Evolutionary conservation across 2,797 vertebrate species (phyloP).

Genomic region (Gallinago nigripennis): DNA sequence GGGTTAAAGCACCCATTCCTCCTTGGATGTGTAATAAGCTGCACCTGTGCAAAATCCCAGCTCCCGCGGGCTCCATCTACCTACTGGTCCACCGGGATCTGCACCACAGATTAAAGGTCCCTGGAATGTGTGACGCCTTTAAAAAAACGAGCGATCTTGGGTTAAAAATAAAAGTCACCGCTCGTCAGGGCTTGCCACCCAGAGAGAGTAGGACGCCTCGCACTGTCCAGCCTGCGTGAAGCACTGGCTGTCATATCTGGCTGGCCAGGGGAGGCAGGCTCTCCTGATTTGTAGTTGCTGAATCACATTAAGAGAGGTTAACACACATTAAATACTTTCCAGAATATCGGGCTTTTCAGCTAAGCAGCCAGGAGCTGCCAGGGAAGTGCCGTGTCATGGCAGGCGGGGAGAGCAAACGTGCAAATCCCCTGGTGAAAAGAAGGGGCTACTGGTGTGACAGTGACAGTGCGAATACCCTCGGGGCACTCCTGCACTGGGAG

Average conservation of each 20-base stretch:
- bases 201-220: not conserved
- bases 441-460: not conserved
- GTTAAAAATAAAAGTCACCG: not conserved
- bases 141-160: not conserved
- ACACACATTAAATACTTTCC: slow-evolving; percentile 30
- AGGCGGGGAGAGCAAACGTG: not conserved
- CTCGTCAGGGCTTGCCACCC: not conserved
- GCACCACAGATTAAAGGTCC: not conserved
- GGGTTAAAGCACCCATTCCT: rapidly evolving
- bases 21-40: no score
- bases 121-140: not conserved
- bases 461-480: not conserved
- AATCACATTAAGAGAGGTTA: slow-evolving; percentile 53
- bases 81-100: not conserved
- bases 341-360: slow-evolving; percentile 34
- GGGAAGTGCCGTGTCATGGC: slow-evolving; percentile 56
- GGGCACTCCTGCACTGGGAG: not conserved
- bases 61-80: not conserved
- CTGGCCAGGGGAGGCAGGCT: slow-evolving; percentile 8
- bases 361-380: slow-evolving; percentile 5
- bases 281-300: slow-evolving; percentile 2
- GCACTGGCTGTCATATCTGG: not conserved
- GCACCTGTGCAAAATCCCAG: not conserved
- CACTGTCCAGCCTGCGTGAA: not conserved
- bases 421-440: not conserved